Evolutionary conservation across 2,797 vertebrate genomes (phyloP), one percentile per base, ranked within the genome.

Genomic region (Eulemur rubriventer): DNA sequence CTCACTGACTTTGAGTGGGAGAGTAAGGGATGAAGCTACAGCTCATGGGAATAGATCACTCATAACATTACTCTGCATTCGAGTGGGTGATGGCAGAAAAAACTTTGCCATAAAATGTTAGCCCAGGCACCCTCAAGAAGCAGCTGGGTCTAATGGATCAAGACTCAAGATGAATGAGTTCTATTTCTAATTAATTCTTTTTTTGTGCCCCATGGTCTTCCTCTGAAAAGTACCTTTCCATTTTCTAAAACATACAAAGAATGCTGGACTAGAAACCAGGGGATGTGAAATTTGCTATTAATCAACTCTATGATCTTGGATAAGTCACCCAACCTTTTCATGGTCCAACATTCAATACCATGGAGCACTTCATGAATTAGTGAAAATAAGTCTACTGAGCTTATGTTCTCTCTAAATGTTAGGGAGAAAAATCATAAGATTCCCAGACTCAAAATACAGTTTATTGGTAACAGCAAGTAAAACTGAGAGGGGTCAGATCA

Each of bases 381-480:
- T 82, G 41, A 55, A 70, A 87, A 76, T 46, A 35, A 69, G 43
- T 70, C 14, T 52, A 73, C 22, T 81, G 41, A 50, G 35, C 10
- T 89, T 61, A 87, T 63, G 63, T 33, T 91, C 61, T 91, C n/a
- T 83, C 9, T n/a, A 88, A 88, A 94, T 35, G 70, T 5, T 83
- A n/a, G 52, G 33, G 33, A 93, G 82, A 43, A 88, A 93, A 93
- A 48, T 67, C 28, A 38, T 38, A 50, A 33, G 28, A 48, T 69
- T 76, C 30, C 46, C 8, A 75, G 87, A 65, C 28, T 59, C 22
- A 72, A 26, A 90, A 78, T 78, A 57, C 7, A 46, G 13, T 11
- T 87, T 87, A 7, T 76, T 70, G 61, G 52, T 41, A 86, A 50
- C n/a, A 86, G 48, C 43, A 93, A 50, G 67, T 69, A 90, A 89